Base-by-base conservation (phyloP, 2,113 vertebrate genomes). In the Dipodomys stephensi region DNA sequence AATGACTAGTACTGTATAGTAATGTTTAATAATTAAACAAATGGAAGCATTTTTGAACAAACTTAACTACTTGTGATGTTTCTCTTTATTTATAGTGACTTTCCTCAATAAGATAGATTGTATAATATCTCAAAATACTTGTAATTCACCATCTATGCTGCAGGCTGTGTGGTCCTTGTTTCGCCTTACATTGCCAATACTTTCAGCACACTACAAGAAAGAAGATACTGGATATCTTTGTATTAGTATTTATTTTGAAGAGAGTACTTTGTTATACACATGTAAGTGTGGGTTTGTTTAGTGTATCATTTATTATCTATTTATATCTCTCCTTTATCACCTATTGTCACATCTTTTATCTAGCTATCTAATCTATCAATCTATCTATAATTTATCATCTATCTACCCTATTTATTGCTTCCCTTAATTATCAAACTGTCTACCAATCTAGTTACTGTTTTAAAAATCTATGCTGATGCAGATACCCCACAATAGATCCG, bases 151-250 rank as follows among this genome's bases (percentile, higher is more conserved):
- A 15, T 86, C 7, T 76, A 71, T 64, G 4, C 19, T 65, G 12
- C 20, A 25, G 2, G 32, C 12, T 44, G 5, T 10, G 7, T 0
- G 16, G 3, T 1, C 1, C 7, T 88, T 46, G 4, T 23, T 60
- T 84, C 10, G 46, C 53, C 20, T 67, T 15, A 23, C 0, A 28
- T 6, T 32, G 20, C 57, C 27, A 32, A 64, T 57, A 83, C 46
- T 16, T 73, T 4, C 1, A 49, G 35, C 18, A 16, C 5, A 49
- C 16, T 28, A 7, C 12, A 18, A 25, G 32, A 3, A 2, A 44
- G 25, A 28, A 39, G 10, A 67, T 0, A 32, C 3, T 0, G 9
- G 13, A 2, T 2, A 27, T 1, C 4, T 7, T 80, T 6, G 6
- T 1, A 18, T 25, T 77, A 22, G 30, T 39, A 2, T 8, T 53